Evolutionary conservation across 2,113 vertebrate genomes (phyloP), one percentile per base, ranked within the genome.

Genomic region (Platysternon megacephalum): DNA sequence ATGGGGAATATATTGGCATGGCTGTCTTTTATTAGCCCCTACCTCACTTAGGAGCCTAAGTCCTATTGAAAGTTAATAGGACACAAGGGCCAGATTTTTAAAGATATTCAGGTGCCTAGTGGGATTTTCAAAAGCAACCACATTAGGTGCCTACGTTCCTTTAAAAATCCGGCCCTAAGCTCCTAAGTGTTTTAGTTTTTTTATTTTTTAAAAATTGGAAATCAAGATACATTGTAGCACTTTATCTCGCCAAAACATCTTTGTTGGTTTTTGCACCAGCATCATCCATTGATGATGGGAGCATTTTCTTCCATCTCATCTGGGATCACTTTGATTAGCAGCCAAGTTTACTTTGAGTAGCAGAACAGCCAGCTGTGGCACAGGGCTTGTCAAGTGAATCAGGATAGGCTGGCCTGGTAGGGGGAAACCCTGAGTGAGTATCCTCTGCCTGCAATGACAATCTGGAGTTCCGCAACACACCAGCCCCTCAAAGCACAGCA

Each of bases 331-430:
- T 72, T 78, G 24, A 78, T 46, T 46, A 78, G 26, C 42, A 14
- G 44, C 48, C 48, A 80, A 88, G 56, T 26, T 16, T 55, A 42
- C 0, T 0, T 1, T 10, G n/a, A 53, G 61, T 1, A 90, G 10
- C 11, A 87, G 87, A 88, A n/a, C 16, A 74, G 24, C 16, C 21
- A 35, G 85, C 76, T 78, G 55, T 86, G 52, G 32, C 44, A 1
- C 2, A 81, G 83, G 9, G 52, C 29, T 12, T 76, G 29, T 53
- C 6, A 11, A 1, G 2, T 85, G 13, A 85, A 85, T 52, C 19
- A 79, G 55, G 48, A 78, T 74, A 48, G 44, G 42, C 13, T 11
- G 24, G 44, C 42, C 24, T 28, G 24, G 24, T 44, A 44, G 39
- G 22, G 61, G 65, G 35, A 39, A 68, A 68, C 4, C 17, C 65